A percentile compares a stretch with the other conserved stretches of the same genome.
Evolutionary conservation across 2,888 invertebrate species (phyloP).

Genomic region (Plebejus argus): DNA sequence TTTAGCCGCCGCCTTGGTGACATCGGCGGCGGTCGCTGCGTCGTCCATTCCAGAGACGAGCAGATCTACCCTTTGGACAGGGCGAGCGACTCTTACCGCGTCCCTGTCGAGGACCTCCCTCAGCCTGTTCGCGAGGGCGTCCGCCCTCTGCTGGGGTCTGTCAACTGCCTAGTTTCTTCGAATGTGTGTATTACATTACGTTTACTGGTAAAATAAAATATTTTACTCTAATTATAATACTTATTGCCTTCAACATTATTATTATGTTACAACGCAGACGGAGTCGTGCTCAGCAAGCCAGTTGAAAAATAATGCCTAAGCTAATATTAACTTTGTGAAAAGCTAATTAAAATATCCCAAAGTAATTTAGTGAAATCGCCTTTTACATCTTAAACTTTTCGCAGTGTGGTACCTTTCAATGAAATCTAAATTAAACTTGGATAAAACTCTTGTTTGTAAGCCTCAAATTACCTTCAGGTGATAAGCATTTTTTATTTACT

Average conservation of each 20-base stretch:
- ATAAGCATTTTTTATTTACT: constrained; percentile 31
- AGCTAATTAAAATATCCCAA: constrained; percentile 30
- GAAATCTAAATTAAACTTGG: constrained; percentile 31
- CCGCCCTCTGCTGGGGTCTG: no score
- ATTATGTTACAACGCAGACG: neutral
- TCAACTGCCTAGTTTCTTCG: no score
- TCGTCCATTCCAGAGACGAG: no score
- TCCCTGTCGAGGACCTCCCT: no score
- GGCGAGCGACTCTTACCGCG: no score
- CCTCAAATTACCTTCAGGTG: constrained; percentile 27
- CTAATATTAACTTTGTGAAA: constrained; percentile 24
- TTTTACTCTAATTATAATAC: no score
- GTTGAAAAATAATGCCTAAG: constrained; percentile 10
- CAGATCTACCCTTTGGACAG: no score
- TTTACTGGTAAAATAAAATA: no score
- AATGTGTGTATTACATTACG: no score
- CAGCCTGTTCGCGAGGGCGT: no score
- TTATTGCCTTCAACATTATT: neutral
- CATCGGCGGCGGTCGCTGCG: no score
- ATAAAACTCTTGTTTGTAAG: constrained; percentile 30
- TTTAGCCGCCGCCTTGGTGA: no score
- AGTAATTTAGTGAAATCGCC: constrained; percentile 26
- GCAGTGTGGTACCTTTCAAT: constrained; percentile 29
- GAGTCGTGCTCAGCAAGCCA: neutral
- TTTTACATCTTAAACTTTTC: constrained; percentile 28